These are phyloP conservation scores for Caenorhabditis sulstoni DNA, from an alignment of 2,888 invertebrate species.

Conservation along the genomic window DNA sequence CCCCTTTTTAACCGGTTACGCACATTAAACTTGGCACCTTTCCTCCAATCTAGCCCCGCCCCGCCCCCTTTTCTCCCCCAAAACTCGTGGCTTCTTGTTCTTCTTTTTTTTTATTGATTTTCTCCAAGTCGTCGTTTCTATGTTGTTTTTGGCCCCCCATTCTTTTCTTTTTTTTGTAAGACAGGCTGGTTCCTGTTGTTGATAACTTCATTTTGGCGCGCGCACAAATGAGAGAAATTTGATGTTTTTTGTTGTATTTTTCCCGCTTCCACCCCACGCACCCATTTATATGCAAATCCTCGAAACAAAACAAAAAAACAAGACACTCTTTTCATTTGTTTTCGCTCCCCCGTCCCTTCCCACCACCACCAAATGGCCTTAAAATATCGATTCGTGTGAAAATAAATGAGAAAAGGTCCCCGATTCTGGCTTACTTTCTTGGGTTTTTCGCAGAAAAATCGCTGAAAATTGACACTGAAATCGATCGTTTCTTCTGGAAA, in stretches of 20 bases:
- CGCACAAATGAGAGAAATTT: conserved; percentile 27
- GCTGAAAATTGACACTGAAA: not conserved
- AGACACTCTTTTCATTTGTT: conserved; percentile 5
- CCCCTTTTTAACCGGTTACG: not conserved
- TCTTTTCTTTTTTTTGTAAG: too few species aligned
- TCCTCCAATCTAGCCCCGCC: not conserved
- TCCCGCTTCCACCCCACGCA: not conserved
- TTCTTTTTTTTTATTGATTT: conserved; percentile 11
- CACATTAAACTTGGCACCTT: too few species aligned
- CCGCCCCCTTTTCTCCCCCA: conserved; percentile 13
- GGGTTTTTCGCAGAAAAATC: not conserved
- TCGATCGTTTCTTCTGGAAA: not conserved
- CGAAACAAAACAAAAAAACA: not conserved
- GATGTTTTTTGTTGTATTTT: conserved; percentile 28
- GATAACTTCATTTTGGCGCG: conserved; percentile 11
- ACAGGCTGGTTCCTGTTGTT: conserved; percentile 51
- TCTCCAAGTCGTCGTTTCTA: conserved; percentile 21
- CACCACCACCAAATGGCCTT: not conserved
- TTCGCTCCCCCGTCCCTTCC: too few species aligned
- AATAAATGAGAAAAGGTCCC: conserved; percentile 14
- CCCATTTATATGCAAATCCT: not conserved
- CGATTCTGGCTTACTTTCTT: not conserved
- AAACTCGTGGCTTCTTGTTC: conserved; percentile 20
- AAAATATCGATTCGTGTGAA: conserved; percentile 6
- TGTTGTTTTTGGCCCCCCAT: conserved; percentile 9